phyloP scores from a whole-genome alignment of 92 coral and sea anemone genomes.

The Heliopora coerulea region DNA sequence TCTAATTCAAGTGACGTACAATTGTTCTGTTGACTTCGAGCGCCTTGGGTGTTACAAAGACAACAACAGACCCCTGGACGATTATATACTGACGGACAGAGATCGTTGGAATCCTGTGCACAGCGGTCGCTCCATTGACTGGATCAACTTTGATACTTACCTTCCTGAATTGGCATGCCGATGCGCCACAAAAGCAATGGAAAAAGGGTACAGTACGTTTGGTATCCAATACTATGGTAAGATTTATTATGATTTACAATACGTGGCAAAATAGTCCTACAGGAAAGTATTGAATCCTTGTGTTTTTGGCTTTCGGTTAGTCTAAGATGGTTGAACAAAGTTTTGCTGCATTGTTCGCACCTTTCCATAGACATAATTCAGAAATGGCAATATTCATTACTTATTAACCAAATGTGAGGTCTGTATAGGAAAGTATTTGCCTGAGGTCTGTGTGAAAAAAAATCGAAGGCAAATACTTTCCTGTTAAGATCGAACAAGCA shows the following conservation, averaged over 20 bases:
- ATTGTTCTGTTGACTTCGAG: slow-evolving; percentile 67
- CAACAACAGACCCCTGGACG: slow-evolving; percentile 61
- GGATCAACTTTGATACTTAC: slow-evolving; percentile 87
- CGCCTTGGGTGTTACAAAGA: slow-evolving; percentile 72
- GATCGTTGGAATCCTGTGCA: slow-evolving; percentile 41
- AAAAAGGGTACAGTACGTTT: slow-evolving; percentile 63
- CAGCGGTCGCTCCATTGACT: slow-evolving; percentile 63
- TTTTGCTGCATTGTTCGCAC: too few species aligned
- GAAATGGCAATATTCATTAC: too few species aligned
- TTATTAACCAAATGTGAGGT: too few species aligned
- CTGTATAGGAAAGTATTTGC: too few species aligned
- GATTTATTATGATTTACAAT: background rate
- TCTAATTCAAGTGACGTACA: slow-evolving; percentile 38
- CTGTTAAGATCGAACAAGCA: too few species aligned
- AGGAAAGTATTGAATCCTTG: too few species aligned
- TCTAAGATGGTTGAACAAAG: too few species aligned
- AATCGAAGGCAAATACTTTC: too few species aligned
- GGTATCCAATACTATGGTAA: slow-evolving; percentile 85
- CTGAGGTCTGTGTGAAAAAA: too few species aligned
- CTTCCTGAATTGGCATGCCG: slow-evolving; percentile 71
- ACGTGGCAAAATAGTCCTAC: background rate
- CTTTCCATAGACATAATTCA: too few species aligned
- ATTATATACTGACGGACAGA: slow-evolving; percentile 75
- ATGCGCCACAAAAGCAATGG: slow-evolving; percentile 70
- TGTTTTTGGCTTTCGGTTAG: too few species aligned